Percentiles rank a stretch among this genome's conserved stretches.
Evolutionary conservation across 1,140 invertebrate genomes (phyloP).

Genomic region (Drosophila nasuta): DNA sequence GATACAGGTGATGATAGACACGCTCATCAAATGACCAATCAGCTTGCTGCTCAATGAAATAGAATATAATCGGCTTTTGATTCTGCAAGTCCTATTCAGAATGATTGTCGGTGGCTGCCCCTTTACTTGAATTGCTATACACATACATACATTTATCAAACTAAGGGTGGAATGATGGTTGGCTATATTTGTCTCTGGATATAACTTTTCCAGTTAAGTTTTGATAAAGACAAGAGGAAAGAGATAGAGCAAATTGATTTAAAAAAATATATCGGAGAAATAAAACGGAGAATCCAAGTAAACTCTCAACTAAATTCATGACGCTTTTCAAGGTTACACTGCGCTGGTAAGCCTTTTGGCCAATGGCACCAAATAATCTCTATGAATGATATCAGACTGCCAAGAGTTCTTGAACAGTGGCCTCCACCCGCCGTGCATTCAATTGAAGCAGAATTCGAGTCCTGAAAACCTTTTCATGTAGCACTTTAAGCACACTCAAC

Average conservation of each 20-base stretch:
- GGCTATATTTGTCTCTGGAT: too few species aligned
- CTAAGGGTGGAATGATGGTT: too few species aligned
- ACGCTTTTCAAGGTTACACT: not conserved
- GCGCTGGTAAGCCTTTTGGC: slow-evolving; percentile 73
- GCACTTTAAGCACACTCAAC: slow-evolving; percentile 55
- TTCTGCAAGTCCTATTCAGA: slow-evolving; percentile 80
- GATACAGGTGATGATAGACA: slow-evolving; percentile 16
- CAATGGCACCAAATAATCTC: slow-evolving; percentile 79
- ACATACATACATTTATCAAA: slow-evolving; percentile 6
- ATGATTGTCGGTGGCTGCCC: slow-evolving; percentile 69
- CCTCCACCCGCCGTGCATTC: slow-evolving; percentile 62
- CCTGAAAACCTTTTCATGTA: not conserved
- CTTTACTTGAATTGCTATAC: slow-evolving; percentile 39
- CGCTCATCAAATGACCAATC: slow-evolving; percentile 77
- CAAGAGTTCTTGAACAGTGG: slow-evolving; percentile 53
- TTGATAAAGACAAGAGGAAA: too few species aligned
- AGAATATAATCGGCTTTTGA: slow-evolving; percentile 83
- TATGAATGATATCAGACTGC: slow-evolving; percentile 76
- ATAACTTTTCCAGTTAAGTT: too few species aligned
- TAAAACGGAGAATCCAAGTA: too few species aligned
- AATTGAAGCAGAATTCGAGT: slow-evolving; percentile 65
- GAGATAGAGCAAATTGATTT: too few species aligned
- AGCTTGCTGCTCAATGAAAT: slow-evolving; percentile 79
- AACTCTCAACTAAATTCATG: too few species aligned
- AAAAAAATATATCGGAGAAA: too few species aligned